Base-by-base conservation (phyloP, 2,888 invertebrate genomes). In the Spodoptera picta region DNA sequence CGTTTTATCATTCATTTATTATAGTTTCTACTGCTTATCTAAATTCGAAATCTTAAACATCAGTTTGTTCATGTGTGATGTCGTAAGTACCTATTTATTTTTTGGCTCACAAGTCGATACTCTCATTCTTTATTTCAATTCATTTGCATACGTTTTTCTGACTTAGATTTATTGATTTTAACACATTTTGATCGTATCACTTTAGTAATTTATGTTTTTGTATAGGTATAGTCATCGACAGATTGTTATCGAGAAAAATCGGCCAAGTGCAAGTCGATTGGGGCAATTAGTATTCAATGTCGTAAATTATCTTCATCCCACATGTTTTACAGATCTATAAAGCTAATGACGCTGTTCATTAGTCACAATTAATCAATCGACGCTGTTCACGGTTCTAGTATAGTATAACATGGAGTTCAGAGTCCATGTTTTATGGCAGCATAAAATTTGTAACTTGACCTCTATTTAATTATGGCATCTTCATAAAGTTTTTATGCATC, bases 61-160 rank as follows among this genome's bases (percentile, higher is more conserved):
- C 47, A 58, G 31, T 51, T 50, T 50, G 5, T 9, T 6, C 19
- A 65, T 51, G 23, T 54, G 12, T 58, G 31, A 57, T 57, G 60
- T 49, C 7, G 45, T 51, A 49, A 47, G 31, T 23, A 0, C 65
- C 23, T 19, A 36, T 55, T 31, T 71, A 59, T 55, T 71, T 57
- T 57, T 44, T 41, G 53, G 23, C 54, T 48, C 43, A 53, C 31
- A 45, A 51, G 36, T 62, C 44, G 44, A 57, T 56, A 58, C 27
- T 36, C 31, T 50, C 42, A 59, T 49, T 59, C 31, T 52, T 73
- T 72, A 59, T 59, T 56, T 19, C 10, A 48, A 59, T 62, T 56
- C 69, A 73, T 72, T 73, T 73, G 74, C 60, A 73, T 74, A 74
- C n/a, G 48, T 41, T 60, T 27, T 63, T 73, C 5, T 31, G 64